phyloP scores from a whole-genome alignment of 2,888 invertebrate genomes.

The Trissonchulus latispiculum region DNA sequence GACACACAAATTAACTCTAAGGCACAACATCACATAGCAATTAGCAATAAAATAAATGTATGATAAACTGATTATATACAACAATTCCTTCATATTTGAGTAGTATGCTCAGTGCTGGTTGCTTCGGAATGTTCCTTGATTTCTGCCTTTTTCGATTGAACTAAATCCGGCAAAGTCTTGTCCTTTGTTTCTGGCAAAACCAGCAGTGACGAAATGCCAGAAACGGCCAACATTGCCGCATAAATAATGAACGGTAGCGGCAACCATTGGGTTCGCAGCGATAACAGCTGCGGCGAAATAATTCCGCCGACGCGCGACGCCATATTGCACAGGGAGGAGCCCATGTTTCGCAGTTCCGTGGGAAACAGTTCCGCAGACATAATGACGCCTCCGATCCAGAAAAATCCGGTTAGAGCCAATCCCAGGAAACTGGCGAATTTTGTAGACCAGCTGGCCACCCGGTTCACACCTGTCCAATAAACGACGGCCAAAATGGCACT shows the following conservation, averaged over 20 bases:
- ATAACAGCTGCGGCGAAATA: not conserved
- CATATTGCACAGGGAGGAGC: not conserved
- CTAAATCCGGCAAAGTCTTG: constrained; percentile 1
- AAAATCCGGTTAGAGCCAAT: not conserved
- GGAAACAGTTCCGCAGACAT: constrained; percentile 12
- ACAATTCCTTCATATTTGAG: no score
- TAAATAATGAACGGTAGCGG: not conserved
- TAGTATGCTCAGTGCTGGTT: no score
- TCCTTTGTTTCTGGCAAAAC: constrained; percentile 4
- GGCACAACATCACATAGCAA: no score
- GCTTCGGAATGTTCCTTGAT: no score
- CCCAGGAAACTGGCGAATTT: not conserved
- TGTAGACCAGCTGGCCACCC: not conserved
- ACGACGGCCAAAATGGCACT: not conserved
- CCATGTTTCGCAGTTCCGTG: constrained; percentile 11
- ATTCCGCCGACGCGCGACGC: constrained; percentile 5
- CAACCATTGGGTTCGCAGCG: not conserved
- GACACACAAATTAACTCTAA: no score
- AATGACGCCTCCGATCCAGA: constrained; percentile 4
- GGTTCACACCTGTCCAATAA: not conserved
- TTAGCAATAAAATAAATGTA: no score
- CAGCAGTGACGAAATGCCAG: not conserved
- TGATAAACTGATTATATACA: no score
- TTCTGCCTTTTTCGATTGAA: no score
- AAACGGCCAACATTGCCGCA: not conserved